Conservation (phyloP, 1,140 invertebrate species). For the Antheraea mylitta region DNA sequence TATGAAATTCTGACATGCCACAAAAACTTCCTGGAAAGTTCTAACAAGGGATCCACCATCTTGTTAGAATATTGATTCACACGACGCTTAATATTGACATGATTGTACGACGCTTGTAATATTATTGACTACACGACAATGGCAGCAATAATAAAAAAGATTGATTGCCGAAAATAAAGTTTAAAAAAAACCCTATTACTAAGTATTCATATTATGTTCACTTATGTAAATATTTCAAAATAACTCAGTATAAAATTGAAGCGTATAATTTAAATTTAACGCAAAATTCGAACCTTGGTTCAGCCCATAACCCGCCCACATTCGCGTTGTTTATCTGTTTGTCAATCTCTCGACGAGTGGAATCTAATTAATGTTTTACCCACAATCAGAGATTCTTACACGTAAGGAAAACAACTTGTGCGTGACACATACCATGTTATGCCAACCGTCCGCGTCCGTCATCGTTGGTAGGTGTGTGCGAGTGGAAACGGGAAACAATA, state of each 20-base stretch:
- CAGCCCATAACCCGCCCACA: not conserved
- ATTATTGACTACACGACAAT: too few species aligned
- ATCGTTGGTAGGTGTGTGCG: slow-evolving; percentile 1
- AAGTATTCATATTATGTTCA: too few species aligned
- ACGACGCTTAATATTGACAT: too few species aligned
- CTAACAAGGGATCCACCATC: too few species aligned
- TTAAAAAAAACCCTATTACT: too few species aligned
- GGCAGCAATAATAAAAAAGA: too few species aligned
- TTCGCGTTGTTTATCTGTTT: not conserved
- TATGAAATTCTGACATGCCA: too few species aligned
- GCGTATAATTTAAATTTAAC: not conserved
- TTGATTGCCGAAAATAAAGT: too few species aligned
- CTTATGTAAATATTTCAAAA: too few species aligned
- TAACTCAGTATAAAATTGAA: not conserved
- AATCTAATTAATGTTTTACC: slow-evolving; percentile 5
- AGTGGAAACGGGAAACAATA: slow-evolving; percentile 1
- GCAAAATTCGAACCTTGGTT: not conserved
- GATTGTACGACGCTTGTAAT: too few species aligned
- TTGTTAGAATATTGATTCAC: too few species aligned
- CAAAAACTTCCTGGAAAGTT: too few species aligned
- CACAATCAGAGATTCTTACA: slow-evolving; percentile 12
- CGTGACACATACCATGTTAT: slow-evolving; percentile 17
- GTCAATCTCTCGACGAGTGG: not conserved
- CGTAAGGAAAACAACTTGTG: slow-evolving; percentile 12
- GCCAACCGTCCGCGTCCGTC: slow-evolving; percentile 14